Evolutionary conservation across 2,888 invertebrate species (phyloP), one percentile per base, ranked within the genome.

Genomic region (Dione juno): DNA sequence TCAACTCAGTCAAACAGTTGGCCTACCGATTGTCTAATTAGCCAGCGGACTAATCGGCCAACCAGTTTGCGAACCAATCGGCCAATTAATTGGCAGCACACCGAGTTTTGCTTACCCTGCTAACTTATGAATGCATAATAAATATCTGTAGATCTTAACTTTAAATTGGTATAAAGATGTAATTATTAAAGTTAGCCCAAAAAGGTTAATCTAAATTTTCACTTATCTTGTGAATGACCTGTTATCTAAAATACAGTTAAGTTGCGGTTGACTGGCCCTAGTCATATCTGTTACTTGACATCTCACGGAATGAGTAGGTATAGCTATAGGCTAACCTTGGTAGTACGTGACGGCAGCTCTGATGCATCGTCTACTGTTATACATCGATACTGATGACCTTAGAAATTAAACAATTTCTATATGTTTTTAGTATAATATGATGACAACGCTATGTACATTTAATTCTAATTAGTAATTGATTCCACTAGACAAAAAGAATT

Each of bases 181-280:
- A 45, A 11, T 14, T 7, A 14, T 45, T 1, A 1, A 3, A 7
- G 14, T 16, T 7, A 50, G 16, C 3, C 3, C 16, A 16, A 3
- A 16, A 57, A 16, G 16, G 0, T 16, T 16, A 37, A 57, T 57
- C 57, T 57, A 16, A 37, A 14, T 35, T 43, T 40, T n/a, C 7
- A 28, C 37, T 40, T 37, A 14, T 76, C 69, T 69, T 77, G 77
- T 78, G 82, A 82, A 84, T 75, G 80, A 83, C 81, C 81, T 77
- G 74, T 82, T 84, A 83, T 83, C 82, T 77, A 69, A 61, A 69
- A 78, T 78, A 80, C 78, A 78, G 78, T 80, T 80, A 81, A 71
- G 79, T 19, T 71, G 72, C 80, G 81, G 80, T 81, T 78, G 81
- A 81, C 79, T 83, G 81, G 74, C 75, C 77, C 74, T 75, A 69